Base-by-base conservation (phyloP, 2,797 vertebrate genomes). In the Ctenopoma multispine region DNA sequence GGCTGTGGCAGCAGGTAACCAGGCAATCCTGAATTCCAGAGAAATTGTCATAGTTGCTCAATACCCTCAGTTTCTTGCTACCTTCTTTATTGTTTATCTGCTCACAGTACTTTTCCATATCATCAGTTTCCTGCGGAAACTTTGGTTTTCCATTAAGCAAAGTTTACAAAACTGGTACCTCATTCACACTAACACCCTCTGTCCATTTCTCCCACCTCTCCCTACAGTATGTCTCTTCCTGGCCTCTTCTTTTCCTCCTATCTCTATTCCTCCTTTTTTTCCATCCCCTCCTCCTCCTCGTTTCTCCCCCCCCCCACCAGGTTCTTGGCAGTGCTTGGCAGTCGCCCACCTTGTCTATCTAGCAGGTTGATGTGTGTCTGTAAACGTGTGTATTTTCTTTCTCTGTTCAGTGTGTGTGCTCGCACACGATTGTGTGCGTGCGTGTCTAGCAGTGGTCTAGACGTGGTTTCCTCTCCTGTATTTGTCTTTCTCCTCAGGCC, bases 401-500 rank as follows among this genome's bases (percentile, higher is more conserved):
- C 13, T 77, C 51, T 41, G 58, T 58, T 75, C 50, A n/a, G 62
- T 8, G 53, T 62, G 48, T 62, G 60, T 72, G 60, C 77, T 71
- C 64, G 69, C 78, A 41, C 58, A 44, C 71, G 41, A 55, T 60
- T 71, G 50, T 76, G 44, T 72, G 40, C 49, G 78, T 48, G 85
- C 63, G 83, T 41, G 80, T 79, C 29, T 77, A 43, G 77, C 82
- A 77, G 72, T 75, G 82, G 92, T 92, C 92, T 93, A 92, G 92
- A 93, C 92, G 83, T 87, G 90, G 92, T 92, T 93, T 93, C 92
- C 92, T 93, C 91, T 91, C 82, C 77, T 23, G 78, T 93, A 91
- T 93, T 93, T 92, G 92, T 92, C 90, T 93, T 93, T 93, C 91
- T 91, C 91, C 85, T 84, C 71, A 72, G 87, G 88, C 92, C 92